A percentile compares a stretch with the other conserved stretches of the same genome.
phyloP scores from a whole-genome alignment of 2,797 vertebrate genomes.

The Gephyroberyx darwinii region DNA sequence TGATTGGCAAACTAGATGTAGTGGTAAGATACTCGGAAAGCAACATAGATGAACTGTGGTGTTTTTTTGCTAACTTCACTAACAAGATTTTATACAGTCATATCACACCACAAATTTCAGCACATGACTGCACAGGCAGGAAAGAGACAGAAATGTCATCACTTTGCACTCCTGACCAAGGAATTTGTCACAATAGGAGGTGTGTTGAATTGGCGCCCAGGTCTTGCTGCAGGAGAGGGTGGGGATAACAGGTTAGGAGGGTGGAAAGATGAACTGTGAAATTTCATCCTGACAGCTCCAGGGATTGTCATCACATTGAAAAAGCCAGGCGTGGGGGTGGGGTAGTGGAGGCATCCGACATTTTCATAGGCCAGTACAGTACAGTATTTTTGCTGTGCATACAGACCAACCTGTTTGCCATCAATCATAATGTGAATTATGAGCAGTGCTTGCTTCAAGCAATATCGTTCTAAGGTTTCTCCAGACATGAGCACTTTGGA shows the following conservation, averaged over 20 bases:
- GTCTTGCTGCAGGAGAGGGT: slow-evolving; percentile 28
- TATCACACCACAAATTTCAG: slow-evolving; percentile 25
- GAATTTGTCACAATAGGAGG: slow-evolving; percentile 43
- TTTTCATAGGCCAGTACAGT: slow-evolving; percentile 42
- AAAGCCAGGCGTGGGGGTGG: slow-evolving; percentile 14
- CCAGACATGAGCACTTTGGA: slow-evolving; percentile 23
- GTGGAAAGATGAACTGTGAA: slow-evolving; percentile 58
- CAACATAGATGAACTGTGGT: slow-evolving; percentile 32
- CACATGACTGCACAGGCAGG: neutral
- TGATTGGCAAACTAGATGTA: slow-evolving; percentile 87
- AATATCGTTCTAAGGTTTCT: slow-evolving; percentile 40
- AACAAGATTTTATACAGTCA: slow-evolving; percentile 4
- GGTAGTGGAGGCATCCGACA: slow-evolving; percentile 19
- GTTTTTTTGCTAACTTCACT: slow-evolving; percentile 1
- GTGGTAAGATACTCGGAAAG: slow-evolving; percentile 82
- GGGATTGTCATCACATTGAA: slow-evolving; percentile 53
- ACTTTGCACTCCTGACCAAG: slow-evolving; percentile 34
- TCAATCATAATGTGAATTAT: slow-evolving; percentile 56
- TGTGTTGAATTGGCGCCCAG: slow-evolving; percentile 44
- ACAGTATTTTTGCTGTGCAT: slow-evolving; percentile 39
- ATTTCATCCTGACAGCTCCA: slow-evolving; percentile 47
- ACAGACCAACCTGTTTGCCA: slow-evolving; percentile 42
- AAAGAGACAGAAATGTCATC: slow-evolving; percentile 48
- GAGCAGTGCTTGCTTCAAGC: slow-evolving; percentile 21
- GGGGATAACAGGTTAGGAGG: slow-evolving; percentile 40